phyloP scores from a whole-genome alignment of 1,140 invertebrate genomes.

The Eumeta japonica region DNA sequence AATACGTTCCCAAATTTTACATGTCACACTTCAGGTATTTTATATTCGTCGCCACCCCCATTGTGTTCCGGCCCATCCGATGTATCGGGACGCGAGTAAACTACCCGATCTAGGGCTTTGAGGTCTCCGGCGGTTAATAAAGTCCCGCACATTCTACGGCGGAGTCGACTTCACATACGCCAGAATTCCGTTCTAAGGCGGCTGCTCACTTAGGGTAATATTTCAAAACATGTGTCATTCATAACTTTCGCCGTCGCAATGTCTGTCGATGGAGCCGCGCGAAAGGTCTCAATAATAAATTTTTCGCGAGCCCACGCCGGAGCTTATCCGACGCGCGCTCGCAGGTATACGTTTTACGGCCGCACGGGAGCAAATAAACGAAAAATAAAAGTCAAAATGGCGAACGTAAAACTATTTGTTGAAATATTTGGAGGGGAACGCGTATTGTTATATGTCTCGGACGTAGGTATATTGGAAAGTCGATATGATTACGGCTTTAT shows the following conservation, averaged over 20 bases:
- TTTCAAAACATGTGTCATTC: slow-evolving; percentile 58
- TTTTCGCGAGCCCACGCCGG: slow-evolving; percentile 51
- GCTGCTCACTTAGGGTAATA: slow-evolving; percentile 54
- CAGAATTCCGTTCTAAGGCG: slow-evolving; percentile 45
- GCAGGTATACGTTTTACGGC: slow-evolving; percentile 53
- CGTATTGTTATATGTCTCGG: too few species aligned
- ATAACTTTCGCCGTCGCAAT: slow-evolving; percentile 56
- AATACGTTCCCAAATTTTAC: too few species aligned
- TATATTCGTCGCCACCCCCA: too few species aligned
- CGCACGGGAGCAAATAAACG: slow-evolving; percentile 54
- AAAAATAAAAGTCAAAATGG: slow-evolving; percentile 58
- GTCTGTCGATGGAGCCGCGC: slow-evolving; percentile 54
- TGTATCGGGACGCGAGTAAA: slow-evolving; percentile 42
- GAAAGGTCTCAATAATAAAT: slow-evolving; percentile 58
- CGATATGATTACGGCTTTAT: too few species aligned
- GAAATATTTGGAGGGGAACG: too few species aligned
- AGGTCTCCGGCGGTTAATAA: slow-evolving; percentile 46
- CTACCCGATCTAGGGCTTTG: slow-evolving; percentile 47
- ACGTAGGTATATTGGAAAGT: too few species aligned
- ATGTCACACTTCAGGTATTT: too few species aligned
- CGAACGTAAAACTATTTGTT: slow-evolving; percentile 52
- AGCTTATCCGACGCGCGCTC: slow-evolving; percentile 37
- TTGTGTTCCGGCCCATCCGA: too few species aligned
- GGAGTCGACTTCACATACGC: slow-evolving; percentile 54
- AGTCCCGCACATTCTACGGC: slow-evolving; percentile 53